These are phyloP conservation scores for Ailuropoda melanoleuca DNA, from an alignment of 2,113 vertebrate genomes.

Conservation along the genomic window DNA sequence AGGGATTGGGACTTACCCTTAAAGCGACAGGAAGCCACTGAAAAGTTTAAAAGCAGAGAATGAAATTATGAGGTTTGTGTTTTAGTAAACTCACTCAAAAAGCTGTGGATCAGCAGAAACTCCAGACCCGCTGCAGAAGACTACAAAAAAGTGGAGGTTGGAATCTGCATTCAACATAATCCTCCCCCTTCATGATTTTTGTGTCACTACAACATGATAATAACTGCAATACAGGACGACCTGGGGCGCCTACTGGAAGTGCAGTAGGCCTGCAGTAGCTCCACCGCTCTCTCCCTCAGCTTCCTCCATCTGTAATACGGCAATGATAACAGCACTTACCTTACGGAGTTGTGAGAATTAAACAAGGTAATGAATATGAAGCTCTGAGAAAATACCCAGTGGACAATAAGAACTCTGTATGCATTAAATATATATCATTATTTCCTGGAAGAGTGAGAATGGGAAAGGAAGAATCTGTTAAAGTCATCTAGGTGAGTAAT, in stretches of 20 bases:
- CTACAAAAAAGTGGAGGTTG: neutral
- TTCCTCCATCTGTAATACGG: neutral
- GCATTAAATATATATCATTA: neutral
- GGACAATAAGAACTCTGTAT: neutral
- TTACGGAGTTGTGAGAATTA: neutral
- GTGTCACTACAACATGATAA: neutral
- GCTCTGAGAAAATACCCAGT: neutral
- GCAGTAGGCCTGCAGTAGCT: neutral
- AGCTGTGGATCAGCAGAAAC: neutral
- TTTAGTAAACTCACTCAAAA: neutral
- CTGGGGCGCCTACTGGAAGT: neutral
- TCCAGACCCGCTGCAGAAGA: neutral
- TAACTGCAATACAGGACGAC: neutral
- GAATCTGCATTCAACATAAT: neutral
- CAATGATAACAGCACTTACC: neutral
- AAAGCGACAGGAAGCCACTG: neutral
- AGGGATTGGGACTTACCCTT: neutral
- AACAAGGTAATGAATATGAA: neutral
- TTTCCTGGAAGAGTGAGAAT: neutral
- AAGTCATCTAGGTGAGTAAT: neutral
- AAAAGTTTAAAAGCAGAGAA: neutral
- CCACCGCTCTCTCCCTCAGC: neutral
- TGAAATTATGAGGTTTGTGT: neutral
- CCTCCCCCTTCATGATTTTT: neutral
- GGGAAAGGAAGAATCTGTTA: neutral